phyloP scores from a whole-genome alignment of 2,113 vertebrate genomes.

The Tamias sibiricus region DNA sequence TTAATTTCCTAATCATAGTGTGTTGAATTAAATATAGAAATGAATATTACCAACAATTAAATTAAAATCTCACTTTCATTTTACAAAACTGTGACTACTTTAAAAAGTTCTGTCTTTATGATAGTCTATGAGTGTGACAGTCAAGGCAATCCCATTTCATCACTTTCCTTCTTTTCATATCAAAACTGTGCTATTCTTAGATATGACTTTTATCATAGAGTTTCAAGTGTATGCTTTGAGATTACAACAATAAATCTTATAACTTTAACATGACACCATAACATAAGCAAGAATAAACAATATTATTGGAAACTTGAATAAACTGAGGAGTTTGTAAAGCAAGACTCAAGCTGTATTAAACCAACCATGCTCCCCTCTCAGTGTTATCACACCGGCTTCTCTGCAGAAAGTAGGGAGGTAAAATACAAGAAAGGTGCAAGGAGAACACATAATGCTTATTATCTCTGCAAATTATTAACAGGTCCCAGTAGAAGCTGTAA shows the following conservation, averaged over 20 bases:
- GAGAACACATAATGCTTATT: not conserved
- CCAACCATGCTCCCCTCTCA: not conserved
- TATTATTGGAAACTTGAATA: no score
- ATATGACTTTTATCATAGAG: not conserved
- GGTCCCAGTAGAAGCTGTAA: not conserved
- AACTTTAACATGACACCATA: not conserved
- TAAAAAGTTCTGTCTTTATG: not conserved
- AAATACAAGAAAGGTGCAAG: not conserved
- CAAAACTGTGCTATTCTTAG: not conserved
- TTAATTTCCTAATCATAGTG: not conserved
- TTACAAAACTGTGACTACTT: not conserved
- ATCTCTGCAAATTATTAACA: not conserved
- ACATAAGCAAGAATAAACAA: not conserved
- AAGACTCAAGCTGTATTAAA: not conserved
- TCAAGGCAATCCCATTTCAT: not conserved
- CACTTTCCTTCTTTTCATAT: not conserved
- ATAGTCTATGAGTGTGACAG: not conserved
- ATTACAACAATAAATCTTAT: not conserved
- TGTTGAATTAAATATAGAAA: not conserved
- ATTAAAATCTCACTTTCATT: not conserved
- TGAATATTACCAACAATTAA: not conserved
- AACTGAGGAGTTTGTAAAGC: not conserved
- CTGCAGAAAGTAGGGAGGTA: not conserved
- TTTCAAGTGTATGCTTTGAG: not conserved
- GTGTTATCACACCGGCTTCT: not conserved